Percentiles rank a stretch among this genome's conserved stretches.
phyloP scores from a whole-genome alignment of 2,797 vertebrate species.

The Galagoides demidoff region DNA sequence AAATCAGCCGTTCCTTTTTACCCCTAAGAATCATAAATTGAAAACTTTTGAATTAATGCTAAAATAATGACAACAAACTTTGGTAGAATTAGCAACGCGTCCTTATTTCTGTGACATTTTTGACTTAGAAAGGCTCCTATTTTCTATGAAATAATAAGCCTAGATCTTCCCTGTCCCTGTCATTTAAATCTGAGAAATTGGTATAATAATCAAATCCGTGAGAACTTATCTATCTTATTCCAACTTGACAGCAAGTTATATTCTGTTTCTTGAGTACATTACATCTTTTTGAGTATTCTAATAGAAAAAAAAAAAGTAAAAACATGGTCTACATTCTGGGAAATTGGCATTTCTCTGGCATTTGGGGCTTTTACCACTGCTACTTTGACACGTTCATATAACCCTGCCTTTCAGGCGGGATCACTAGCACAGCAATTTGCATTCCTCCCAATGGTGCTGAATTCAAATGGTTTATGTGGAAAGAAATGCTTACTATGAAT shows the following conservation, averaged over 20 bases:
- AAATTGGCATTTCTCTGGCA: background rate
- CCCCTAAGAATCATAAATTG: background rate
- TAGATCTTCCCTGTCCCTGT: background rate
- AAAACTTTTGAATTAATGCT: constrained; percentile 40
- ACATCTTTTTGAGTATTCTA: background rate
- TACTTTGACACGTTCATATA: background rate
- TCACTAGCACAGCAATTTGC: constrained; percentile 10
- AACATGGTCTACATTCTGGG: background rate
- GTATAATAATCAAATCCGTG: background rate
- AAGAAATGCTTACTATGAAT: constrained; percentile 22
- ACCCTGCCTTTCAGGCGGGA: background rate
- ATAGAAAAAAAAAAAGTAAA: background rate
- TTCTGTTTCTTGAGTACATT: background rate
- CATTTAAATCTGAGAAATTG: background rate
- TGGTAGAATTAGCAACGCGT: background rate
- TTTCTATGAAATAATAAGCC: background rate
- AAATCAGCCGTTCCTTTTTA: constrained; percentile 24
- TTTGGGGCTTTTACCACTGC: background rate
- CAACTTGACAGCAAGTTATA: background rate
- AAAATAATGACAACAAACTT: constrained; percentile 22
- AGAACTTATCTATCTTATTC: background rate
- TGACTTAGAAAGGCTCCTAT: background rate
- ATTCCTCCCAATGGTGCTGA: background rate
- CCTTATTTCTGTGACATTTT: background rate
- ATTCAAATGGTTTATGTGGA: background rate